A percentile compares a stretch with the other conserved stretches of the same genome.
phyloP scores from a whole-genome alignment of 2,888 invertebrate species.

The Orthosia cruda region DNA sequence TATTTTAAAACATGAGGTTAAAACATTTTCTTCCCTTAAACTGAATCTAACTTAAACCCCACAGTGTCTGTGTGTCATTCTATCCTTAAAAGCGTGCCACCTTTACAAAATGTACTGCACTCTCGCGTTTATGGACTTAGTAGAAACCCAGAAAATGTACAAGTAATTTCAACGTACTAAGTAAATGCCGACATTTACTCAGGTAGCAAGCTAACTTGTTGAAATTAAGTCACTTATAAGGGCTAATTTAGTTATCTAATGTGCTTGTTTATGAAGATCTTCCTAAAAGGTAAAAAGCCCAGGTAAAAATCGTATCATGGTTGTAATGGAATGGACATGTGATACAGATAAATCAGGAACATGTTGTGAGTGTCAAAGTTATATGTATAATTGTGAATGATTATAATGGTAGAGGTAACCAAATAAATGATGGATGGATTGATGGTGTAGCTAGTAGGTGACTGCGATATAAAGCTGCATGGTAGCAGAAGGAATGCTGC shows the following conservation, averaged over 20 bases:
- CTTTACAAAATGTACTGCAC: slow-evolving; percentile 16
- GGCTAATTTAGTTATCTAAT: neutral
- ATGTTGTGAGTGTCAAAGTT: too few species aligned
- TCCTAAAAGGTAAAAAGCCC: too few species aligned
- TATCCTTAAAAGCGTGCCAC: slow-evolving; percentile 9
- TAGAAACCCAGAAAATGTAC: slow-evolving; percentile 19
- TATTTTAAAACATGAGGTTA: neutral
- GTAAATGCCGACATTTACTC: neutral
- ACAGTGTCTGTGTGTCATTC: neutral
- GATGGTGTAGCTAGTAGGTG: too few species aligned
- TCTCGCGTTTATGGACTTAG: slow-evolving; percentile 15
- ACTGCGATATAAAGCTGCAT: too few species aligned
- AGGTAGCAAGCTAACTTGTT: slow-evolving; percentile 16
- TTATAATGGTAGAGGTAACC: too few species aligned
- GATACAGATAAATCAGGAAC: too few species aligned
- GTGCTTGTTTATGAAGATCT: neutral
- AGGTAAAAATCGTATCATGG: too few species aligned
- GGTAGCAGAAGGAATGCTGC: too few species aligned
- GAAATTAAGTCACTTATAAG: slow-evolving; percentile 8
- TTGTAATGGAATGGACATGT: too few species aligned
- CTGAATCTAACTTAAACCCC: neutral
- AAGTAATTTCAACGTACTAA: slow-evolving; percentile 31
- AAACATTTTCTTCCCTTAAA: neutral
- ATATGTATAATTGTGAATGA: too few species aligned
- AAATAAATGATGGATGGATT: too few species aligned